Evolutionary conservation across 2,888 invertebrate genomes (phyloP), one percentile per base, ranked within the genome.

Genomic region (Psylliodes chrysocephalus): DNA sequence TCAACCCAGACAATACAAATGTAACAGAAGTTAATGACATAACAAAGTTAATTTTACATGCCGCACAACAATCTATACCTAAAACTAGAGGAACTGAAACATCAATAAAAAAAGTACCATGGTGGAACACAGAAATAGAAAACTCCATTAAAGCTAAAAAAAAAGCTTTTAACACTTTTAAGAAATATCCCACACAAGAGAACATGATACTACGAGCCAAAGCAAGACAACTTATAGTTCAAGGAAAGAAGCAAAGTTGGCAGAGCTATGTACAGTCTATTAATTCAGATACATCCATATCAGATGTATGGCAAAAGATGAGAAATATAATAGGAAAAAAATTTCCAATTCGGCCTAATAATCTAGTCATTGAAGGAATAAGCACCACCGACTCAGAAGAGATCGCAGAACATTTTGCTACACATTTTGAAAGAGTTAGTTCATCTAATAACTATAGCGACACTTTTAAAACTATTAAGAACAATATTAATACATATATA

Each of bases 21-120:
- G n/a, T n/a, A n/a, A n/a, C 22, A 22, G 6, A 22, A 4, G 22
- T 22, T 22, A 22, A 22, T 22, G 6, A 22, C 22, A 4, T 22
- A 22, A 22, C 22, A 22, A 22, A 22, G 22, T 4, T 22, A 22
- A 6, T 22, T 4, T 22, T 22, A 22, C 22, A n/a, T 6, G 22
- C 22, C 6, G 22, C 22, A 22, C 2, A 22, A 2, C 2, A 2
- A 2, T 22, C 22, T 22, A 22, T 22, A 4, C 22, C 6, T 4
- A 22, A 22, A 6, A 22, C 22, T 4, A 22, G 22, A 2, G 22
- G 22, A 22, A 22, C n/a, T n/a, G n/a, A n/a, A n/a, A n/a, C n/a
- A n/a, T n/a, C n/a, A 51, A 60, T 52, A 14, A 40, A 18, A 42
- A 19, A 22, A 40, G 51, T 62, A 19, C 62, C 56, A 5, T 56